Conservation (phyloP, 2,797 vertebrate genomes). For the Rhyacichthys aspro region DNA sequence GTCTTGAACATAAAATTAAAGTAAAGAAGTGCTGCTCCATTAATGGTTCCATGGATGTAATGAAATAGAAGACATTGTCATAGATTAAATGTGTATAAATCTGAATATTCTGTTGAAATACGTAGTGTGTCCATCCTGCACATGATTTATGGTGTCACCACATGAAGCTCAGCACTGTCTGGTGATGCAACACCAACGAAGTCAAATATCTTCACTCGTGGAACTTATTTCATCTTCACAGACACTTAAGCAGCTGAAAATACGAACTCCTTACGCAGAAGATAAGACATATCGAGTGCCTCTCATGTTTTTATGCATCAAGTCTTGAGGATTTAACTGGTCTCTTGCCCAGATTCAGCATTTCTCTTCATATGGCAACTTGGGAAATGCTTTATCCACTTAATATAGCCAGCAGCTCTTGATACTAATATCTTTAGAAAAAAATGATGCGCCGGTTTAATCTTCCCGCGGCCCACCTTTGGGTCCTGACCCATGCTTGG, state of each 20-base stretch:
- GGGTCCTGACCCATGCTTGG: slow-evolving; percentile 44
- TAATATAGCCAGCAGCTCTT: slow-evolving; percentile 23
- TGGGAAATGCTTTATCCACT: slow-evolving; percentile 18
- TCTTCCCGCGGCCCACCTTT: slow-evolving; percentile 38
- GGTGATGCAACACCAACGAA: no score
- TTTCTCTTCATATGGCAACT: slow-evolving; percentile 19
- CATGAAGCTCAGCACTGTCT: no score
- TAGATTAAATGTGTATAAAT: no score
- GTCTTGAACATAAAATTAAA: no score
- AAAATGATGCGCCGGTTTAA: slow-evolving; percentile 38
- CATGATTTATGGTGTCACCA: no score
- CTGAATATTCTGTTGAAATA: no score
- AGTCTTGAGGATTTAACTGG: slow-evolving; percentile 32
- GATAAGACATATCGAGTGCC: slow-evolving; percentile 25
- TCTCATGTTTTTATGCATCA: slow-evolving; percentile 56
- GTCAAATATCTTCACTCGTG: slow-evolving; percentile 3
- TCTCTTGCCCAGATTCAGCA: slow-evolving; percentile 31
- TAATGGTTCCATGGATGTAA: no score
- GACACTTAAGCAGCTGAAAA: slow-evolving; percentile 9
- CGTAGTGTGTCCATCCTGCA: no score
- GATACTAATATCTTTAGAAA: slow-evolving; percentile 36
- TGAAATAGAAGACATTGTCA: no score
- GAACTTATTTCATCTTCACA: slow-evolving; percentile 29
- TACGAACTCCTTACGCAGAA: slow-evolving; percentile 14
- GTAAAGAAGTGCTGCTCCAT: no score